Base-by-base conservation (phyloP, 2,888 invertebrate species). In the Tillus elongatus region DNA sequence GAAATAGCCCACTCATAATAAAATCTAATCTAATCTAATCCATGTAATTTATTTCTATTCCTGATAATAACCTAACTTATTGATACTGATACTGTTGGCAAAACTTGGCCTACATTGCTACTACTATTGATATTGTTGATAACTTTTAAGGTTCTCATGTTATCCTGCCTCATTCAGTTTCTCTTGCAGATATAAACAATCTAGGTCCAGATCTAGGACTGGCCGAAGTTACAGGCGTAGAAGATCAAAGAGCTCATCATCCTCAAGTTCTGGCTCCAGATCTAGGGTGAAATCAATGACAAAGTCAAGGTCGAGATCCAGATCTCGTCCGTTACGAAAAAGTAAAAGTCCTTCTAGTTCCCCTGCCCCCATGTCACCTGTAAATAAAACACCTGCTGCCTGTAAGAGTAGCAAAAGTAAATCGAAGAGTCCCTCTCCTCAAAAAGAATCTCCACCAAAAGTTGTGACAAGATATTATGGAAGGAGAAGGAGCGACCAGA, bases 381-480 rank as follows among this genome's bases (percentile, higher is more conserved):
- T 43, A 67, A 66, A 1, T 66, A 68, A 2, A 60, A 65, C 31
- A 39, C 15, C 24, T 30, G 30, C 39, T 36, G 19, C 35, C 24
- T 15, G 27, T 28, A 11, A 35, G n/a, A 15, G 8, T 14, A 19
- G 10, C n/a, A 32, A 16, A 12, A 33, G 34, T 15, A 43, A 43
- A 37, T 46, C 47, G 3, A 42, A 40, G 36, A 47, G 46, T 33
- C 37, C 37, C 11, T 36, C 37, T 24, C 26, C 26, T n/a, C 39
- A 38, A 36, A 36, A 35, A 38, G 58, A 52, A 34, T 50, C 59
- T 15, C 56, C 60, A 6, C 60, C 60, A 2, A 62, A 57, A 42
- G 51, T 64, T 3, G 63, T 70, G 1, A 70, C 72, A 36, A 65
- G 74, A 38, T 75, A 75, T 52, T 75, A 75, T 49, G 75, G 75